Conservation (phyloP, 2,888 invertebrate genomes). For the Phragmatobia fuliginosa region DNA sequence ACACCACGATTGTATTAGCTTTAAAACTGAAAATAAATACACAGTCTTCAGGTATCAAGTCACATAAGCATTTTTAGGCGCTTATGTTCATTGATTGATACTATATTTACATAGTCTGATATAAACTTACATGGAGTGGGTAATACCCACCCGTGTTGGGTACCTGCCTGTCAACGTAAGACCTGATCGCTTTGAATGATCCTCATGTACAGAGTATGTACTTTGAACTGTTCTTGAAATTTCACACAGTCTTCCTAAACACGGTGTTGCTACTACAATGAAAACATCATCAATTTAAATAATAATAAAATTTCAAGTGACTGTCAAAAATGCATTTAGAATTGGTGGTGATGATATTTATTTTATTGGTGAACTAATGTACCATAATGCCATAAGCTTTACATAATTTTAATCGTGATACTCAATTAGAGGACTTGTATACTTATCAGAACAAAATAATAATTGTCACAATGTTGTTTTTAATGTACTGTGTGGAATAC, state of each 20-base stretch:
- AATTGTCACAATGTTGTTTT: slow-evolving; percentile 70
- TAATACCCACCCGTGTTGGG: neutral
- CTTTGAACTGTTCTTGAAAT: slow-evolving; percentile 15
- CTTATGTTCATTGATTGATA: slow-evolving; percentile 1
- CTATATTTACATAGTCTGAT: neutral
- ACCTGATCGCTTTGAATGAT: slow-evolving; percentile 15
- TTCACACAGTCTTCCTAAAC: slow-evolving; percentile 53
- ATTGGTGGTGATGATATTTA: slow-evolving; percentile 73
- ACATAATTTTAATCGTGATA: slow-evolving; percentile 77
- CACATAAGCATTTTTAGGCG: neutral
- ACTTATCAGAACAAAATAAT: slow-evolving; percentile 70
- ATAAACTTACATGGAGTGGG: neutral
- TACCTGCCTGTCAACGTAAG: neutral
- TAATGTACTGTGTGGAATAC: slow-evolving; percentile 65
- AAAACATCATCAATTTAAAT: slow-evolving; percentile 52
- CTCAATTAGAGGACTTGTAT: slow-evolving; percentile 72
- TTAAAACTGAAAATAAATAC: neutral
- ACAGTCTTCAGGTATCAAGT: neutral
- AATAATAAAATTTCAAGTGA: slow-evolving; percentile 59
- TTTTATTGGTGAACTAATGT: slow-evolving; percentile 64
- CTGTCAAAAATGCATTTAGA: slow-evolving; percentile 81
- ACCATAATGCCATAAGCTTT: slow-evolving; percentile 77
- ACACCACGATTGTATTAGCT: slow-evolving; percentile 4
- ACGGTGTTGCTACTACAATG: slow-evolving; percentile 77
- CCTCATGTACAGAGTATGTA: slow-evolving; percentile 17